Base-by-base conservation (phyloP, 2,797 vertebrate genomes). In the Rhinella marina region DNA sequence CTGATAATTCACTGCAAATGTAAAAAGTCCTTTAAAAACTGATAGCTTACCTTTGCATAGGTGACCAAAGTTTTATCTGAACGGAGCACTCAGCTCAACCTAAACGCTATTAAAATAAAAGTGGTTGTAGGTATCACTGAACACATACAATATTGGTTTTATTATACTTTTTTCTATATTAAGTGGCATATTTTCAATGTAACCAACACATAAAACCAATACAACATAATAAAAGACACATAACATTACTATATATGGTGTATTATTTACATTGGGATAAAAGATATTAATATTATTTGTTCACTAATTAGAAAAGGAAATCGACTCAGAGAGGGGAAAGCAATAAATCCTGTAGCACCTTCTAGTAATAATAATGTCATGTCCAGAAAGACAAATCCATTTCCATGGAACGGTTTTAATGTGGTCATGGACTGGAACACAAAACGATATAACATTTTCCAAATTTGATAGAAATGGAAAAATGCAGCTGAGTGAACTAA, bases 361-460 rank as follows among this genome's bases (percentile, higher is more conserved):
- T 62, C 57, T 23, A 83, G 21, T 82, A 77, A 85, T 80, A 56
- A 76, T 75, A 82, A 82, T 75, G 25, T 48, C 56, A 29, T 68
- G 57, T 57, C 78, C 56, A 86, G 54, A 61, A 81, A 88, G 68
- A 66, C 75, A 61, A 81, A 68, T 85, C 41, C 83, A 85, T 85
- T 88, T 88, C 87, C 87, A 81, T 86, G 68, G n/a, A 86, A 57
- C 48, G 54, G 66, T 88, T 81, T 88, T 81, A 50, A 86, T 82
- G 78, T 86, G 68, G 83, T 86, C 23, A 76, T 32, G 59, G 70
- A 76, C 12, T 66, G 83, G 78, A 85, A 81, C 57, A n/a, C 79
- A 61, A 81, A 85, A 88, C 50, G 81, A 81, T 86, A 76, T 76
- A 81, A 86, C 41, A 85, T 81, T 88, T 88, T 88, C 82, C 82